These are phyloP conservation scores for Busseola fusca DNA, from an alignment of 2,888 invertebrate species.

Conservation along the genomic window DNA sequence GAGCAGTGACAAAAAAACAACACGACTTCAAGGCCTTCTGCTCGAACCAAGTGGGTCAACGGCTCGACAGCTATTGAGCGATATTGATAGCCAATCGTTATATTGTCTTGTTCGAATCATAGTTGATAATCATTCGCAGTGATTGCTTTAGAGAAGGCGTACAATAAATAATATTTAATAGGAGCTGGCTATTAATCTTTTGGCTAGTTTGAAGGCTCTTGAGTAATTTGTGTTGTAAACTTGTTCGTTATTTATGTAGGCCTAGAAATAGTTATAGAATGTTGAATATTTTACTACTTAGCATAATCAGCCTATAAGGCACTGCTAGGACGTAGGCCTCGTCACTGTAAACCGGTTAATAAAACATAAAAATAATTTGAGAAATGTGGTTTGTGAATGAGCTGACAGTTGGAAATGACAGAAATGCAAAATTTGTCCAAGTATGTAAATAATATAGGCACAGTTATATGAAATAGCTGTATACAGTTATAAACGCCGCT, in stretches of 20 bases:
- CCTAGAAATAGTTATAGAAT: constrained; percentile 2
- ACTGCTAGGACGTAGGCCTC: too few relatives aligned
- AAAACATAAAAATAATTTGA: not conserved
- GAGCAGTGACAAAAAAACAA: constrained; percentile 13
- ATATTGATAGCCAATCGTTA: constrained; percentile 65
- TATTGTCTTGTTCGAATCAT: constrained; percentile 59
- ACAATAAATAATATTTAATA: constrained; percentile 48
- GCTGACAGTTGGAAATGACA: not conserved
- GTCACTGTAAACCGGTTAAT: not conserved
- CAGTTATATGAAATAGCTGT: constrained; percentile 30
- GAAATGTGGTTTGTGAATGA: not conserved
- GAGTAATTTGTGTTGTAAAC: constrained; percentile 42
- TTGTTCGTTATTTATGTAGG: constrained; percentile 11
- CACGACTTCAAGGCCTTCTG: constrained; percentile 25
- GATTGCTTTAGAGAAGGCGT: constrained; percentile 37
- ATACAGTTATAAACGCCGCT: constrained; percentile 43
- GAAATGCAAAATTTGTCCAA: constrained; percentile 3
- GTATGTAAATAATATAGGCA: constrained; percentile 22
- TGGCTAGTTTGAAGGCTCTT: constrained; percentile 29
- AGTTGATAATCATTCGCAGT: constrained; percentile 41
- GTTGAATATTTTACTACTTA: constrained; percentile 7
- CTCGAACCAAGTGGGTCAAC: constrained; percentile 53
- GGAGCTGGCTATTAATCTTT: constrained; percentile 46
- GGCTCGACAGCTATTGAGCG: constrained; percentile 32
- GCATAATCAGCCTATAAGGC: too few relatives aligned